Percentiles rank a stretch among this genome's conserved stretches.
These are phyloP conservation scores for Zaprionus obscuricornis DNA, from an alignment of 2,888 invertebrate genomes.

Conservation along the genomic window DNA sequence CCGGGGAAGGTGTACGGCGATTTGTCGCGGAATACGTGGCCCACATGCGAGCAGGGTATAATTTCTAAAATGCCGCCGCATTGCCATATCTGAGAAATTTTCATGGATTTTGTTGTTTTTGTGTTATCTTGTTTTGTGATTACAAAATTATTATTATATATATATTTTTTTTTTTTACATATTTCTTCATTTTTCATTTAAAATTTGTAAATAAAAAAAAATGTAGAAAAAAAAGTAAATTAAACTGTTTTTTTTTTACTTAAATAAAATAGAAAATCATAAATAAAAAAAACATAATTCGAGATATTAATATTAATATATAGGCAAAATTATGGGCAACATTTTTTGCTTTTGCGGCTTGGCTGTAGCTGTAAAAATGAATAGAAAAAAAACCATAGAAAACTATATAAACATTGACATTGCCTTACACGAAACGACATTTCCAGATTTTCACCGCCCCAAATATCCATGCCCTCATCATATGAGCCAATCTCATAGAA, in stretches of 20 bases:
- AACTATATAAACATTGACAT: slow-evolving; percentile 16
- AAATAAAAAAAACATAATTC: slow-evolving; percentile 5
- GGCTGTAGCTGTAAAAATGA: slow-evolving; percentile 62
- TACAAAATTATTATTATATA: slow-evolving; percentile 31
- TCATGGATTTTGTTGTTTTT: slow-evolving; percentile 76
- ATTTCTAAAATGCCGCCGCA: slow-evolving; percentile 98
- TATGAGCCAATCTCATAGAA: slow-evolving; percentile 99
- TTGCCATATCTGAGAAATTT: slow-evolving; percentile 92
- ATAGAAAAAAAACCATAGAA: slow-evolving; percentile 37
- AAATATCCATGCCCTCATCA: slow-evolving; percentile 99
- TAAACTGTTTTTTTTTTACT: slow-evolving; percentile 15
- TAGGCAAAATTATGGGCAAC: slow-evolving; percentile 52
- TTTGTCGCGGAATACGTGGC: slow-evolving; percentile 98
- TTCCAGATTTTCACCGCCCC: slow-evolving; percentile 89
- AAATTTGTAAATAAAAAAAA: slow-evolving; percentile 12
- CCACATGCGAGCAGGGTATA: slow-evolving; percentile 97
- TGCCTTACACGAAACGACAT: slow-evolving; percentile 84
- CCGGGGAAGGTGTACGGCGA: slow-evolving; percentile 99
- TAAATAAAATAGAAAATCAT: slow-evolving; percentile 23
- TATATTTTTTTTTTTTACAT: slow-evolving; percentile 19
- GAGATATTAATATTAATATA: slow-evolving; percentile 17
- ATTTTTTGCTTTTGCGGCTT: slow-evolving; percentile 68
- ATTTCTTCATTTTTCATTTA: slow-evolving; percentile 10
- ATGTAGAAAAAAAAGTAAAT: slow-evolving; percentile 17
- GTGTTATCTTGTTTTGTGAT: slow-evolving; percentile 51